Evolutionary conservation across 2,113 vertebrate genomes (phyloP), one percentile per base, ranked within the genome.

Genomic region (Callipepla californica): DNA sequence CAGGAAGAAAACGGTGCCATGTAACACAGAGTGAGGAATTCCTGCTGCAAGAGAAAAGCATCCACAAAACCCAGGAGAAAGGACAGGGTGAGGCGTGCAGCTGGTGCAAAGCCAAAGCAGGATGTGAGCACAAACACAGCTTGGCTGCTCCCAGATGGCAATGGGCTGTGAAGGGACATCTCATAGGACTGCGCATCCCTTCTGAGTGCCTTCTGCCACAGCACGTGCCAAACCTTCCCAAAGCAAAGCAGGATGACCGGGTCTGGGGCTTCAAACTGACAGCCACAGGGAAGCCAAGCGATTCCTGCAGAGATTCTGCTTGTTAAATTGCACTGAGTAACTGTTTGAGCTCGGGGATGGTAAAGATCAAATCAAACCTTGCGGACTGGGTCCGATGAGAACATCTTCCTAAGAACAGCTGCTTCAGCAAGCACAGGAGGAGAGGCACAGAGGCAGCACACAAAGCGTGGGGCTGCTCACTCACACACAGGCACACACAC

Each of bases 131-230:
- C 63, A 47, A 80, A 19, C 12, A 15, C 10, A 66, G 74, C 50
- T 59, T 2, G 1, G 30, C 78, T 53, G 66, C 5, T 34, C 13
- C 44, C 75, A 76, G 45, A 44, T 26, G 34, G 50, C 12, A 70
- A 19, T 7, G 50, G 40, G 77, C 80, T 34, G 26, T 7, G 0
- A 28, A 4, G 53, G 44, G 53, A 14, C 4, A 2, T 23, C 57
- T 73, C 8, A 0, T 4, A 44, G 80, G 44, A 51, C 18, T 8
- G 25, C 44, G 58, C 36, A 62, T 2, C 7, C 72, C 11, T 25
- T 25, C 10, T 2, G 1, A 26, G 40, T 3, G 18, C n/a, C 19
- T 8, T 3, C 15, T 9, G 48, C 2, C 3, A 13, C 1, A 15
- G 17, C 32, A 7, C 1, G 7, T n/a, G 57, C 57, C n/a, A 53